Percentiles rank a stretch among this genome's conserved stretches.
phyloP scores from a whole-genome alignment of 2,113 vertebrate species.

The Indri indri region DNA sequence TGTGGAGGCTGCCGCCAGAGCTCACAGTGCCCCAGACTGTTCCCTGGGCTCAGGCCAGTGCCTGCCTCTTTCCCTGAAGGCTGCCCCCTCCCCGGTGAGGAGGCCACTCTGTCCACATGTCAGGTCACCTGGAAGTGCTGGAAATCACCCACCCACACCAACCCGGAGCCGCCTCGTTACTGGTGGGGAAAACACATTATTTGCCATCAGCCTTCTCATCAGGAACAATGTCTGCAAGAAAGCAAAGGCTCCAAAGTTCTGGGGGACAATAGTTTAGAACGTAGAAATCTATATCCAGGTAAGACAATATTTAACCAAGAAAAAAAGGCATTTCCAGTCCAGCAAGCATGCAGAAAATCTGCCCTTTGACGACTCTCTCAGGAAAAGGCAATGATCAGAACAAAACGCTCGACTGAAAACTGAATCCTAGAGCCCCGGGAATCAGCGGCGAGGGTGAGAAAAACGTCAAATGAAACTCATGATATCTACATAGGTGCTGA shows the following conservation, averaged over 20 bases:
- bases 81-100: background rate
- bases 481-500: background rate
- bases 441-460: background rate
- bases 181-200: background rate
- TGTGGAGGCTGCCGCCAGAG: background rate
- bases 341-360: background rate
- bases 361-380: fast-evolving
- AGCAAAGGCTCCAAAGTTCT: background rate
- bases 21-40: too few relatives aligned
- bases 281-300: background rate
- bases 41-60: background rate
- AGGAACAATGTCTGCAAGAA: background rate
- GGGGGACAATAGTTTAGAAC: too few relatives aligned
- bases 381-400: background rate
- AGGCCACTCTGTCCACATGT: background rate
- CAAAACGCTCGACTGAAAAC: background rate
- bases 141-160: background rate
- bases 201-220: background rate
- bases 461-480: background rate
- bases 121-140: background rate
- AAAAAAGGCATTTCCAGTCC: background rate
- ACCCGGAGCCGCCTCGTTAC: background rate
- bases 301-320: fast-evolving
- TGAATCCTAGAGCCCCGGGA: background rate
- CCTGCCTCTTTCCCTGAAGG: background rate